These are phyloP conservation scores for Saguinus midas DNA, from an alignment of 2,113 vertebrate genomes.

Conservation along the genomic window DNA sequence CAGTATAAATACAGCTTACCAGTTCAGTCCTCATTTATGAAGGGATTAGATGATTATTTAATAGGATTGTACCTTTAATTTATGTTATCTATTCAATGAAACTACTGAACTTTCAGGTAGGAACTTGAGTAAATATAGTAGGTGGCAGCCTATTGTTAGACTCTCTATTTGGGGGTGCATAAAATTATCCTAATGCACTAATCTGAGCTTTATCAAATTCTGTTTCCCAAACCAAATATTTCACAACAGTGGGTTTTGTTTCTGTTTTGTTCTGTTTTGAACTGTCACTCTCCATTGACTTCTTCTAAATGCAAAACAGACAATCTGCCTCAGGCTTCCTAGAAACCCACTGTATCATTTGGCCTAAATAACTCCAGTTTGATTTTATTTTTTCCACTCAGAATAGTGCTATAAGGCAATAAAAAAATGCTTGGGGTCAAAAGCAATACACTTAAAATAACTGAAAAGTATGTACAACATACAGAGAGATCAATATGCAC, in stretches of 20 bases:
- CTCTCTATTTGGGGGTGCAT: not conserved
- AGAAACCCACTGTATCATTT: slow-evolving; percentile 51
- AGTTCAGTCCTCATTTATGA: not conserved
- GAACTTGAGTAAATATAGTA: not conserved
- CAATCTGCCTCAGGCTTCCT: slow-evolving; percentile 36
- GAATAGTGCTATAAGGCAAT: slow-evolving; percentile 32
- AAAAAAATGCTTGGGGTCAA: not conserved
- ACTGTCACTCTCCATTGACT: slow-evolving; percentile 4
- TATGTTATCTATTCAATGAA: not conserved
- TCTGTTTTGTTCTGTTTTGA: not conserved
- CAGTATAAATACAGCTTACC: not conserved
- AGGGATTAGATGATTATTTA: not conserved
- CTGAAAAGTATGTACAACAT: not conserved
- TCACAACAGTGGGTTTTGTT: not conserved
- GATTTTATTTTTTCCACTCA: slow-evolving; percentile 60
- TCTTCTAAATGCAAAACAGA: slow-evolving; percentile 57
- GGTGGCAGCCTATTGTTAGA: not conserved
- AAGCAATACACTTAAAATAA: not conserved
- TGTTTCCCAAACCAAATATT: not conserved
- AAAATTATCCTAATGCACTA: not conserved
- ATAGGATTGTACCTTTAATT: not conserved
- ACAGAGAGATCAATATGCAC: not conserved
- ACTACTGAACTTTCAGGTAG: not conserved
- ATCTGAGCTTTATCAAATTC: not conserved
- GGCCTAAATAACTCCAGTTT: slow-evolving; percentile 59